These are phyloP conservation scores for Malthinus flaveolus DNA, from an alignment of 2,888 invertebrate genomes.

Conservation along the genomic window DNA sequence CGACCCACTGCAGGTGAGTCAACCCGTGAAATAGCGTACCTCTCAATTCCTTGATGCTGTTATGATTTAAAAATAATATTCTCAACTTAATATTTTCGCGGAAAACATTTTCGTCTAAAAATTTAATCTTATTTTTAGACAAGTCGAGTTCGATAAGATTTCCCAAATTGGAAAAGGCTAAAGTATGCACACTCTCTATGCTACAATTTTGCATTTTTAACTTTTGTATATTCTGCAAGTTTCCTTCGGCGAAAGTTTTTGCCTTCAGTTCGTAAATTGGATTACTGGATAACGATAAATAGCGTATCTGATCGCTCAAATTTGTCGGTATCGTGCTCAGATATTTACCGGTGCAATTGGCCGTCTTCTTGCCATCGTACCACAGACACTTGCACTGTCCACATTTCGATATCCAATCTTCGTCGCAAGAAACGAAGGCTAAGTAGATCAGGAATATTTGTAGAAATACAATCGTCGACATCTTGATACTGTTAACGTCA, in stretches of 20 bases:
- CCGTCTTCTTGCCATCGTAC: conserved; percentile 82
- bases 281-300: conserved; percentile 74
- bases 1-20: conserved; percentile 73
- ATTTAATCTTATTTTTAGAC: conserved; percentile 71
- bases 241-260: conserved; percentile 70
- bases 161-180: conserved; percentile 74
- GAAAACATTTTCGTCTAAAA: conserved; percentile 71
- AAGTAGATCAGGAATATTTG: conserved; percentile 42
- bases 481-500: conserved; percentile 10
- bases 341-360: conserved; percentile 67
- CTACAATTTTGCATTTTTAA: conserved; percentile 75
- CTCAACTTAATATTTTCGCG: conserved; percentile 71
- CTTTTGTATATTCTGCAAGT: conserved; percentile 80
- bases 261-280: conserved; percentile 66
- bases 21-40: conserved; percentile 58
- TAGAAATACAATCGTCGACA: conserved; percentile 28
- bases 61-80: conserved; percentile 73
- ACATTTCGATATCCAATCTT: conserved; percentile 61
- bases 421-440: conserved; percentile 55
- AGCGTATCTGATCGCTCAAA: conserved; percentile 72
- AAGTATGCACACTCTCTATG: conserved; percentile 70
- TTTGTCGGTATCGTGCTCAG: conserved; percentile 71
- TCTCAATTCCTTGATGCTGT: conserved; percentile 72
- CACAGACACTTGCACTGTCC: conserved; percentile 80
- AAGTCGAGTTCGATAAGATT: conserved; percentile 84